Evolutionary conservation across 2,113 vertebrate species (phyloP).

Genomic region (Eudorcas thomsonii): DNA sequence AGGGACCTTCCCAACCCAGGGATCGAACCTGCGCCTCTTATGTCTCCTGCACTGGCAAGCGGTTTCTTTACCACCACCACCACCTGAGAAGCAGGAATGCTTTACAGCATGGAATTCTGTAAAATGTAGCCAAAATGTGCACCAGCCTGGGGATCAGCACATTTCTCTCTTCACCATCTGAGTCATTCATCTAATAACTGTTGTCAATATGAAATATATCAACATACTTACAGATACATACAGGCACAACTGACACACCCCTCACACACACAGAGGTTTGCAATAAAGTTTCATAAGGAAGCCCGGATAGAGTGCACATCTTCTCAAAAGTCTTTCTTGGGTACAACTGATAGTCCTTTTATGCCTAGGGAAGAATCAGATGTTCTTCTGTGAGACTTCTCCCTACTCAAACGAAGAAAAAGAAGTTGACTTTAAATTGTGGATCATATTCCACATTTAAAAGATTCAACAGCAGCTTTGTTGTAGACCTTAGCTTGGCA

Average conservation of each 20-base stretch:
- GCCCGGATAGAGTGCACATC: fast-evolving
- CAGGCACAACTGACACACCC: background rate
- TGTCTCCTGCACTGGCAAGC: background rate
- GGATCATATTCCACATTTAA: background rate
- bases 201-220: background rate
- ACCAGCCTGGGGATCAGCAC: background rate
- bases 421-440: background rate
- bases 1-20: background rate
- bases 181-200: background rate
- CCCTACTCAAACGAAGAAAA: background rate
- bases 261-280: background rate
- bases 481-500: background rate
- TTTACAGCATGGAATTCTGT: background rate
- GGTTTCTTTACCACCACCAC: fast-evolving
- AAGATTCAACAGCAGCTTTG: background rate
- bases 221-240: background rate
- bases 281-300: background rate
- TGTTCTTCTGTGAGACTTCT: background rate
- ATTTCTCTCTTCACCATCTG: background rate
- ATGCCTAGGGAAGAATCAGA: background rate
- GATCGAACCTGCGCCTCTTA: background rate
- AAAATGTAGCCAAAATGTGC: conserved; percentile 6
- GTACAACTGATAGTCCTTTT: background rate
- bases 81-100: background rate
- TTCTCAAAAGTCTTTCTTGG: background rate